phyloP scores from a whole-genome alignment of 2,113 vertebrate genomes.

The Tretioscincus oriximinensis region DNA sequence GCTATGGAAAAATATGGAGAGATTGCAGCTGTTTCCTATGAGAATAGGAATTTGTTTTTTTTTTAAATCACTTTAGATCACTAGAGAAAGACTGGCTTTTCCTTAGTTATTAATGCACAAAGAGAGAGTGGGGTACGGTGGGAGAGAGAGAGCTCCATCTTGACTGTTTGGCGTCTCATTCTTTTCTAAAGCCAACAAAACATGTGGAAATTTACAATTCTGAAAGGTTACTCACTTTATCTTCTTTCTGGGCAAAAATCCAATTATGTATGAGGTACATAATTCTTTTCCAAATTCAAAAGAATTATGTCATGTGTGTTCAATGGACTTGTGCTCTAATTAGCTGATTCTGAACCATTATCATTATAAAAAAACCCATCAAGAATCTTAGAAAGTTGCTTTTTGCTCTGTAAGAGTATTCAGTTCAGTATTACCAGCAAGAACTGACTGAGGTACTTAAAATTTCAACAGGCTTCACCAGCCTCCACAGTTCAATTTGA shows the following conservation, averaged over 20 bases:
- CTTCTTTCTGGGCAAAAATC: constrained; percentile 4
- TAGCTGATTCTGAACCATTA: background rate
- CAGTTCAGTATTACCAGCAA: background rate
- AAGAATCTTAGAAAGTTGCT: background rate
- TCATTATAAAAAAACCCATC: background rate
- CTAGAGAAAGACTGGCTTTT: background rate
- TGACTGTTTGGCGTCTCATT: background rate
- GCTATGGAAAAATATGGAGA: constrained; percentile 15
- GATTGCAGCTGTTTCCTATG: constrained; percentile 7
- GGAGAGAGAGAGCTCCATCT: background rate
- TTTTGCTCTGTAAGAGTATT: background rate
- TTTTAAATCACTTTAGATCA: background rate
- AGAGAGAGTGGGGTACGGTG: too few relatives aligned
- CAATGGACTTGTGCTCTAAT: background rate
- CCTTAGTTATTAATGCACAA: background rate
- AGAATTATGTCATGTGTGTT: constrained; percentile 1
- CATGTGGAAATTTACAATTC: constrained; percentile 4
- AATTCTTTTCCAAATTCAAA: constrained; percentile 17
- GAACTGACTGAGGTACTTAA: background rate
- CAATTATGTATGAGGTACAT: background rate
- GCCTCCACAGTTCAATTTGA: background rate
- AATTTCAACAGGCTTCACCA: background rate
- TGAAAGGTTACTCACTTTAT: constrained; percentile 4
- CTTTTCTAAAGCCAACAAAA: background rate
- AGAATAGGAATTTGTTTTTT: constrained; percentile 13